Conservation (phyloP, 2,888 invertebrate species). For the Pyrocoelia pectoralis region DNA sequence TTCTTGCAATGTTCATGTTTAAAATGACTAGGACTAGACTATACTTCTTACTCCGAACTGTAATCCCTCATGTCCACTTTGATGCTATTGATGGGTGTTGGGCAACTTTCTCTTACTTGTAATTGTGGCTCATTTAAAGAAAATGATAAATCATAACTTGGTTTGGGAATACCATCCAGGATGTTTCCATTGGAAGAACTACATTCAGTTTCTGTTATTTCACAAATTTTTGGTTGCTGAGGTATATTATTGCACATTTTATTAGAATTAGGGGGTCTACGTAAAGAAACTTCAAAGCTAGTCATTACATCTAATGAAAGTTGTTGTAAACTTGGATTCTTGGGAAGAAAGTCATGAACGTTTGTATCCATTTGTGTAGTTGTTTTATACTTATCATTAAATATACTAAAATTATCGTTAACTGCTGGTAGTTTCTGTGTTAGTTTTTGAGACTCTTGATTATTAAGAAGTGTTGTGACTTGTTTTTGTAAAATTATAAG, state of each 20-base stretch:
- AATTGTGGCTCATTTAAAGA: constrained; percentile 51
- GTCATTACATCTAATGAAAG: constrained; percentile 77
- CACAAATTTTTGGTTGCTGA: constrained; percentile 50
- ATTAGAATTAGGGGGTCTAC: constrained; percentile 38
- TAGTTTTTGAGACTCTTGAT: constrained; percentile 45
- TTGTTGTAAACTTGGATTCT: constrained; percentile 61
- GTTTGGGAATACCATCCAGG: constrained; percentile 20
- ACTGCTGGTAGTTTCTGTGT: constrained; percentile 40
- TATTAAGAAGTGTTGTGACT: constrained; percentile 65
- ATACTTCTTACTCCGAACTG: constrained; percentile 55
- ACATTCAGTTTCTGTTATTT: constrained; percentile 48
- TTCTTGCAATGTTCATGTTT: too few species aligned
- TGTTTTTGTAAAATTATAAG: constrained; percentile 70
- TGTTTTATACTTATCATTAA: constrained; percentile 25
- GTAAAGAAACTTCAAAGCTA: constrained; percentile 69
- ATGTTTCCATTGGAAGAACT: constrained; percentile 18
- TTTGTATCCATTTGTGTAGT: constrained; percentile 27
- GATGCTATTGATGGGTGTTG: constrained; percentile 62
- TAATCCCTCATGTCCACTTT: constrained; percentile 64
- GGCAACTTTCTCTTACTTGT: constrained; percentile 52
- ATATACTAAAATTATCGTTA: constrained; percentile 27
- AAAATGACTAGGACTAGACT: too few species aligned
- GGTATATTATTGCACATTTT: constrained; percentile 29
- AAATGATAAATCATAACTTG: constrained; percentile 48
- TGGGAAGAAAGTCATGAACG: constrained; percentile 47